Percentiles rank a stretch among this genome's conserved stretches.
These are phyloP conservation scores for Gallinago solitaria DNA, from an alignment of 2,797 vertebrate genomes.

Conservation along the genomic window DNA sequence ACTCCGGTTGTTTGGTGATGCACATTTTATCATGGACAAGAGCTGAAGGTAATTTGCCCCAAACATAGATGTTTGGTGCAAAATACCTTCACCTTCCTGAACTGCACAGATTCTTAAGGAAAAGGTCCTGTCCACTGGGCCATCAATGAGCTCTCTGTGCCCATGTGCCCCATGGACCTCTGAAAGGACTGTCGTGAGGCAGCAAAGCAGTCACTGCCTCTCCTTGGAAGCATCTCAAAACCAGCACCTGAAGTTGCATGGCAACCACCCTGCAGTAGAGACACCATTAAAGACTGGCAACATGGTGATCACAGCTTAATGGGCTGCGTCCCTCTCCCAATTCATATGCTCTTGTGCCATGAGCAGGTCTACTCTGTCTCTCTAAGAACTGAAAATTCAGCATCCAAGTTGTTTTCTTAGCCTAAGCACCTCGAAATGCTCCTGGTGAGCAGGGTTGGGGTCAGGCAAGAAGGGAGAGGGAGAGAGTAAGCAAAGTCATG, in stretches of 20 bases:
- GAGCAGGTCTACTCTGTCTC: not conserved
- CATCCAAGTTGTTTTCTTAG: not conserved
- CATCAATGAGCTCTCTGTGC: accelerated
- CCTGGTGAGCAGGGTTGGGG: not conserved
- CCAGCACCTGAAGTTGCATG: not conserved
- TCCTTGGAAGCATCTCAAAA: not conserved
- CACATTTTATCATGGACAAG: not conserved
- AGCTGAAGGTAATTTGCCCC: not conserved
- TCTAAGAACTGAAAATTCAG: not conserved
- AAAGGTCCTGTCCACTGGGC: not conserved
- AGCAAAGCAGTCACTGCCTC: accelerated
- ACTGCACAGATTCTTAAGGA: not conserved
- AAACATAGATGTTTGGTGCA: not conserved
- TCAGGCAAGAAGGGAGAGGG: not conserved
- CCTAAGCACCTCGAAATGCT: not conserved
- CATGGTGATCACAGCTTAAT: not conserved
- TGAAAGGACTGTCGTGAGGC: not conserved
- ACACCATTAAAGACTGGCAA: not conserved
- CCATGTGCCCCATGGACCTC: not conserved
- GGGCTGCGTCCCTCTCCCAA: not conserved
- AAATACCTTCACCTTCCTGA: not conserved
- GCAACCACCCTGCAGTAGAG: not conserved
- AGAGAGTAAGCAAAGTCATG: not conserved
- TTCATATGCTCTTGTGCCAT: not conserved
- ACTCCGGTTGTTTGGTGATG: not conserved